Conservation (phyloP, 1,140 invertebrate genomes). For the Sycophaga agraensis region DNA sequence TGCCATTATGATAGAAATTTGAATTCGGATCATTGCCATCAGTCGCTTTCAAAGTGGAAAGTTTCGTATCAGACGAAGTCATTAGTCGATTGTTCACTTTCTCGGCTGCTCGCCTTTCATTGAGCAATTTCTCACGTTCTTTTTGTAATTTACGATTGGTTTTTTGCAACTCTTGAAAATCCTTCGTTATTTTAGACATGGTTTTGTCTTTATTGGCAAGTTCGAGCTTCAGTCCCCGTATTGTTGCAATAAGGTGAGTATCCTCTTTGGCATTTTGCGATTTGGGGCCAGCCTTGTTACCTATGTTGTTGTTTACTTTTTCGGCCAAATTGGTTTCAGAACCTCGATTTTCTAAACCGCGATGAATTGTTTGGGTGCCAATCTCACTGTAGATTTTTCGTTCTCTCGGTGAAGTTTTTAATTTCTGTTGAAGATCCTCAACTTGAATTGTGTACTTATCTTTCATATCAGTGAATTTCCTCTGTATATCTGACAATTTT, state of each 20-base stretch:
- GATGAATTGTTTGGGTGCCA: conserved; percentile 43
- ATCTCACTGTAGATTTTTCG: conserved; percentile 40
- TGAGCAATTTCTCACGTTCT: conserved; percentile 66
- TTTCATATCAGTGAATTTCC: conserved; percentile 74
- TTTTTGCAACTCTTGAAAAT: conserved; percentile 73
- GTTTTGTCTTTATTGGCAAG: conserved; percentile 71
- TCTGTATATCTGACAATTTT: conserved; percentile 69
- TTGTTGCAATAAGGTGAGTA: conserved; percentile 73
- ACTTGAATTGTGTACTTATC: conserved; percentile 73
- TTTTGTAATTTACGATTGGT: conserved; percentile 73
- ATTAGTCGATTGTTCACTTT: conserved; percentile 39
- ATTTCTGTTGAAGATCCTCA: conserved; percentile 66
- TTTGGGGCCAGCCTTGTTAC: conserved; percentile 37
- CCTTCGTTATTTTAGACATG: conserved; percentile 68
- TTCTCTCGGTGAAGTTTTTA: conserved; percentile 38
- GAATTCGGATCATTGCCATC: conserved; percentile 54
- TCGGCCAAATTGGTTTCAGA: conserved; percentile 33
- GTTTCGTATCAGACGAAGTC: conserved; percentile 45
- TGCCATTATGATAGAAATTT: conserved; percentile 52
- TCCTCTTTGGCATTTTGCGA: conserved; percentile 65
- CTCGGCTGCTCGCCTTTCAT: conserved; percentile 43
- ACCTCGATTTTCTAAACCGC: conserved; percentile 33
- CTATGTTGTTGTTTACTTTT: conserved; percentile 37
- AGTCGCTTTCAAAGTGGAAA: conserved; percentile 36
- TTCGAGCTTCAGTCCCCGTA: conserved; percentile 74